These are phyloP conservation scores for Apodemia hepburni DNA, from an alignment of 2,888 invertebrate genomes.

Conservation along the genomic window DNA sequence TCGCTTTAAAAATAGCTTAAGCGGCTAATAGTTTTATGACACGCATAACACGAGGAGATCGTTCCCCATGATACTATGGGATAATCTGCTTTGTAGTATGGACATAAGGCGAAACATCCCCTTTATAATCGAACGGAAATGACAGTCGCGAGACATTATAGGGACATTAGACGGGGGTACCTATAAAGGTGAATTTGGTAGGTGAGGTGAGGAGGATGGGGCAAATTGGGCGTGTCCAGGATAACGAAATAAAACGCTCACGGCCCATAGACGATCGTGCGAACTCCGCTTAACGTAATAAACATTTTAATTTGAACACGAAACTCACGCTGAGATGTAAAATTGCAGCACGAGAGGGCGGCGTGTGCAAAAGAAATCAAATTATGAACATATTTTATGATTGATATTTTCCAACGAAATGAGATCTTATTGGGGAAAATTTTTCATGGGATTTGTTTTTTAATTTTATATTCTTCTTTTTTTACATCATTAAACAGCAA, in stretches of 20 bases:
- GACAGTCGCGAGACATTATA: conserved; percentile 68
- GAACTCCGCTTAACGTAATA: conserved; percentile 76
- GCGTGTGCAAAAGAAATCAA: conserved; percentile 60
- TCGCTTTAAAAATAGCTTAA: conserved; percentile 74
- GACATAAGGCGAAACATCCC: conserved; percentile 42
- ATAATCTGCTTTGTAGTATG: conserved; percentile 46
- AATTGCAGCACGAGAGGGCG: conserved; percentile 67
- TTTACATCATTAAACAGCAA: too few relatives aligned
- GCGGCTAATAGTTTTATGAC: conserved; percentile 79
- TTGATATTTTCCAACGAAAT: conserved; percentile 25
- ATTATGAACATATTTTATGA: conserved; percentile 61
- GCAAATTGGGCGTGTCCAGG: conserved; percentile 54
- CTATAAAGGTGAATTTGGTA: conserved; percentile 49
- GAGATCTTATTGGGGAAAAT: conserved; percentile 22
- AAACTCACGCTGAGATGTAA: conserved; percentile 76
- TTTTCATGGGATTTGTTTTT: not conserved
- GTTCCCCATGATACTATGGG: conserved; percentile 28
- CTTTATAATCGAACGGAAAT: conserved; percentile 33
- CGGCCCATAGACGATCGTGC: conserved; percentile 61
- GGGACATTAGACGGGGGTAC: conserved; percentile 67
- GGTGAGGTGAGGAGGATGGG: conserved; percentile 42
- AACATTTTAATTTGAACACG: conserved; percentile 79
- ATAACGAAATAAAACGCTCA: conserved; percentile 75
- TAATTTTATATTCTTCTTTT: too few relatives aligned
- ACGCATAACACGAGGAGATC: conserved; percentile 61